Evolutionary conservation across 2,888 invertebrate species (phyloP).

Genomic region (Ophioninae sp.): DNA sequence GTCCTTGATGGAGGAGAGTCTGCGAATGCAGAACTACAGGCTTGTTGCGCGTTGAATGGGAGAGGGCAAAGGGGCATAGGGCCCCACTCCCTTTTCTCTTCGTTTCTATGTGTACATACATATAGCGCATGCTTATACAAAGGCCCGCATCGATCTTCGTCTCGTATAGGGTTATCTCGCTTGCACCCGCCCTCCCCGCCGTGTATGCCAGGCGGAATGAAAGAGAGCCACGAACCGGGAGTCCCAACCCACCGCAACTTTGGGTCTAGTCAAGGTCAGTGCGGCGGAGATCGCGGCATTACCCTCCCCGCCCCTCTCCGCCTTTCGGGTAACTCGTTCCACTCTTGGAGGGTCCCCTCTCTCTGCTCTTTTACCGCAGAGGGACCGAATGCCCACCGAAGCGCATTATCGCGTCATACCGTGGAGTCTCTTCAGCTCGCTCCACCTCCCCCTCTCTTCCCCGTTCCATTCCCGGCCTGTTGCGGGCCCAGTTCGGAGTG

Average conservation of each 20-base stretch:
- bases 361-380: conserved; percentile 38
- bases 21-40: conserved; percentile 81
- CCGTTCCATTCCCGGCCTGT: conserved; percentile 19
- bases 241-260: conserved; percentile 79
- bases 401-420: conserved; percentile 77
- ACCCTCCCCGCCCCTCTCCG: conserved; percentile 24
- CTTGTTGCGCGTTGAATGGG: conserved; percentile 63
- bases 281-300: conserved; percentile 69
- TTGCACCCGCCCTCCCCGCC: too few species aligned
- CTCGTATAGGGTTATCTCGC: neutral
- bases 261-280: conserved; percentile 80
- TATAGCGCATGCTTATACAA: conserved; percentile 15
- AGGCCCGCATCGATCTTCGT: conserved; percentile 50
- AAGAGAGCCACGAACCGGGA: conserved; percentile 61
- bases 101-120: conserved; percentile 30
- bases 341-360: conserved; percentile 33
- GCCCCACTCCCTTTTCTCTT: conserved; percentile 55
- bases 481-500: conserved; percentile 50
- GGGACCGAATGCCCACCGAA: conserved; percentile 51
- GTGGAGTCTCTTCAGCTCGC: conserved; percentile 60
- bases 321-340: conserved; percentile 48
- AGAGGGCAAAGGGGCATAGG: conserved; percentile 66
- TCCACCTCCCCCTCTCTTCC: too few species aligned
- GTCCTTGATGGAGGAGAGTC: conserved; percentile 81
- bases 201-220: conserved; percentile 37